These are phyloP conservation scores for Neoarius graeffei DNA, from an alignment of 2,113 vertebrate species.

Conservation along the genomic window DNA sequence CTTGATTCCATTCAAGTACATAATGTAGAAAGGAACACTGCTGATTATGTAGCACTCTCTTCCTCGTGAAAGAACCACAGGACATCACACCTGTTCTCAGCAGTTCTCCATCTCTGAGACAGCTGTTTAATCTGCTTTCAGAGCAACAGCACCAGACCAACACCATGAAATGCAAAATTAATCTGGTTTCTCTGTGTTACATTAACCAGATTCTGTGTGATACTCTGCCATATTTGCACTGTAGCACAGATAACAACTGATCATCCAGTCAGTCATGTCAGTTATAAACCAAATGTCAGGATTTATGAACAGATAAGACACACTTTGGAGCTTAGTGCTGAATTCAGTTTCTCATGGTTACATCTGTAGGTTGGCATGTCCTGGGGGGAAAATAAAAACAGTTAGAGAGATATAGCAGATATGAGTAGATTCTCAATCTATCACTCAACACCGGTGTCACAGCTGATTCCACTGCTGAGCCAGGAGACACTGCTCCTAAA, in stretches of 20 bases:
- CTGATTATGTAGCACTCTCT: neutral
- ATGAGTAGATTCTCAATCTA: slow-evolving; percentile 17
- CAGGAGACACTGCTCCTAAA: neutral
- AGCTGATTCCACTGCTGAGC: neutral
- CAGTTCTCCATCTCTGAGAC: neutral
- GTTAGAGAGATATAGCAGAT: neutral
- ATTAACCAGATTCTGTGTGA: neutral
- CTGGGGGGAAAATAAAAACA: neutral
- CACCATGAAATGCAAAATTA: neutral
- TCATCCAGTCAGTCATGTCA: neutral
- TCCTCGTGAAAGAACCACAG: neutral
- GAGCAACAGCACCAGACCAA: neutral
- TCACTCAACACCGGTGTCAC: neutral
- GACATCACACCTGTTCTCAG: neutral
- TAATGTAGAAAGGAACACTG: too few relatives aligned
- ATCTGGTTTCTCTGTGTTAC: neutral
- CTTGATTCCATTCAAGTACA: neutral
- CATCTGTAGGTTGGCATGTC: neutral
- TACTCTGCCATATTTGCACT: neutral
- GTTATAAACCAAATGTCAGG: neutral
- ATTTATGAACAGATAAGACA: neutral
- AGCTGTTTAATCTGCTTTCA: neutral
- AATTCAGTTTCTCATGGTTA: neutral
- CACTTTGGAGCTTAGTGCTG: neutral
- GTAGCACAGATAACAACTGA: neutral